Evolutionary conservation across 2,888 invertebrate species (phyloP), one percentile per base, ranked within the genome.

Genomic region (Sphinx pinastri): DNA sequence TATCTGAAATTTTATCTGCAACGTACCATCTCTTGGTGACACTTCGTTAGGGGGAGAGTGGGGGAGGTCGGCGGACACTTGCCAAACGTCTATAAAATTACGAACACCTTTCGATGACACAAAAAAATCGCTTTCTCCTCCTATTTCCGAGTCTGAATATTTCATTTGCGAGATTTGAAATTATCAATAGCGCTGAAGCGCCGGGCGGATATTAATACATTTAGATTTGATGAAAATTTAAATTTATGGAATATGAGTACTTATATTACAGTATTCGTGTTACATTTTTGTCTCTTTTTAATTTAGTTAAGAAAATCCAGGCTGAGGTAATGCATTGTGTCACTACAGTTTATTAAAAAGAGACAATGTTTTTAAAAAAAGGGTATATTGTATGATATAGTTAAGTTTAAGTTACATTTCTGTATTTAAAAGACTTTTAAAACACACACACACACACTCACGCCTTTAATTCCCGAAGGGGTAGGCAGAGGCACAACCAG

Each of bases 1-100:
- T 59, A 63, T 47, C 45, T 54, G 69, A 69, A 38, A 47, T 54
- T 69, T 38, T 45, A 69, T 69, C 63, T 54, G 55, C 60, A 47
- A 63, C 60, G 60, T 69, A 60, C 63, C 69, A 63, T 47, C 59
- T 60, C 51, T 16, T 25, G 19, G 73, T 75, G 81, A 76, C 82
- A 79, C 75, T 77, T 83, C 79, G 82, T 81, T 82, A 83, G 74
- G 75, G 71, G 76, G 75, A 71, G 73, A 69, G 7, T 71, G 71
- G 70, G 76, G 74, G 77, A 72, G 74, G 68, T 49, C 47, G 47
- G 25, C 59, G 38, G 60, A 60, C 38, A 55, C 63, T 68, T 52
- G 69, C 54, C 69, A 69, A 68, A 71, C 71, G 76, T 76, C 75
- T 79, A 73, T 75, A 76, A 77, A 77, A 77, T 79, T 74, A 76